A percentile compares a stretch with the other conserved stretches of the same genome.
Evolutionary conservation across 2,888 invertebrate genomes (phyloP).

Genomic region (Apodemia hepburni): DNA sequence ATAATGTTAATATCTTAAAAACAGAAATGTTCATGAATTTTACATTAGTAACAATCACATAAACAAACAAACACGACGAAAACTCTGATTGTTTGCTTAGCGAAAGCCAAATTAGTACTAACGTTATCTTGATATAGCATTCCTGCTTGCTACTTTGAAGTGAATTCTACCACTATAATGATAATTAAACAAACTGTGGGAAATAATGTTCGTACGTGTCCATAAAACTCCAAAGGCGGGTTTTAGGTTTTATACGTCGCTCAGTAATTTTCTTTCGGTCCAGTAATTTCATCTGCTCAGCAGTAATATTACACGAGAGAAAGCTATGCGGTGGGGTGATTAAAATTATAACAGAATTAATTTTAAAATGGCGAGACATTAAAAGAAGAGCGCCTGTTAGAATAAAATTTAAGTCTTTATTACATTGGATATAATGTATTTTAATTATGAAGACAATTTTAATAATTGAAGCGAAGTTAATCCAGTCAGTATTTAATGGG

Average conservation of each 20-base stretch:
- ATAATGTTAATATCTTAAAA: no score
- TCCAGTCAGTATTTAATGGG: not conserved
- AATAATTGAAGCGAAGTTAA: not conserved
- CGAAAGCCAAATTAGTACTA: no score
- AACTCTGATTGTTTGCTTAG: no score
- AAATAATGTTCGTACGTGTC: conserved; percentile 1
- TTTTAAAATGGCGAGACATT: conserved; percentile 3
- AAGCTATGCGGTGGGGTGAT: conserved; percentile 14
- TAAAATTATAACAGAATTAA: conserved; percentile 15
- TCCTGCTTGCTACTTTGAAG: not conserved
- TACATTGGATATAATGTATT: not conserved
- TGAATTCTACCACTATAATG: not conserved
- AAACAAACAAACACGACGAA: no score
- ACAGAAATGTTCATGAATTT: no score
- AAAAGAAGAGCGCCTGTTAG: not conserved
- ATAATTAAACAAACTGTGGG: not conserved
- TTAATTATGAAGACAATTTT: not conserved
- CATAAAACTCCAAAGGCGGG: conserved; percentile 13
- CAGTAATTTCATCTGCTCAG: conserved; percentile 16
- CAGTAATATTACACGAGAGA: conserved; percentile 19
- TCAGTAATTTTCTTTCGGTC: conserved; percentile 20
- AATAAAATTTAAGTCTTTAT: not conserved
- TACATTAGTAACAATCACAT: no score
- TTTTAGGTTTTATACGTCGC: conserved; percentile 19
- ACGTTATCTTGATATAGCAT: not conserved